These are phyloP conservation scores for Corvus moneduloides DNA, from an alignment of 2,113 vertebrate species.

Conservation along the genomic window DNA sequence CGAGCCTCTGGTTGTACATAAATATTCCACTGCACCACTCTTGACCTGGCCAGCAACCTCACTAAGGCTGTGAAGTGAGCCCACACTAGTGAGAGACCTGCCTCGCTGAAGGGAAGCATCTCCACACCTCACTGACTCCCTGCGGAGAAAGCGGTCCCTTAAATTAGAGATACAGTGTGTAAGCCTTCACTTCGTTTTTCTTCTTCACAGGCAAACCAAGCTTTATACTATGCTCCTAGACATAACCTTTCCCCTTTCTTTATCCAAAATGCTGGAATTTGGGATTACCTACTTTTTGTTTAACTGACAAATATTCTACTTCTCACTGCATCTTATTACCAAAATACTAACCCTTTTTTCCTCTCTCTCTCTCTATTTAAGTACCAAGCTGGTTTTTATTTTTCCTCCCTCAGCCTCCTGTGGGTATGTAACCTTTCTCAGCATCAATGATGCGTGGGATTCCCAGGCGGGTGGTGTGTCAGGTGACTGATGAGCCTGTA, in stretches of 20 bases:
- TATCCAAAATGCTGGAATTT: background rate
- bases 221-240: background rate
- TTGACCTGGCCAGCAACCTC: background rate
- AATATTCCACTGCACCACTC: rapidly evolving
- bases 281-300: background rate
- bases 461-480: background rate
- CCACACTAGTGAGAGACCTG: rapidly evolving
- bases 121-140: background rate
- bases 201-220: background rate
- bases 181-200: background rate
- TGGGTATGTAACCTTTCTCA: background rate
- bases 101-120: background rate
- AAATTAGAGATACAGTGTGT: background rate
- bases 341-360: background rate
- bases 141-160: background rate
- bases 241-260: background rate
- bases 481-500: background rate
- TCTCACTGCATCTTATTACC: background rate
- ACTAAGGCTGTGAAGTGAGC: background rate
- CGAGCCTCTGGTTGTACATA: rapidly evolving
- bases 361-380: background rate
- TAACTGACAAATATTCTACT: background rate
- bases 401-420: background rate
- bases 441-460: background rate
- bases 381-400: background rate